Percentiles rank a stretch among this genome's conserved stretches.
Conservation (phyloP, 2,113 vertebrate genomes). For the Psittacus erithacus region DNA sequence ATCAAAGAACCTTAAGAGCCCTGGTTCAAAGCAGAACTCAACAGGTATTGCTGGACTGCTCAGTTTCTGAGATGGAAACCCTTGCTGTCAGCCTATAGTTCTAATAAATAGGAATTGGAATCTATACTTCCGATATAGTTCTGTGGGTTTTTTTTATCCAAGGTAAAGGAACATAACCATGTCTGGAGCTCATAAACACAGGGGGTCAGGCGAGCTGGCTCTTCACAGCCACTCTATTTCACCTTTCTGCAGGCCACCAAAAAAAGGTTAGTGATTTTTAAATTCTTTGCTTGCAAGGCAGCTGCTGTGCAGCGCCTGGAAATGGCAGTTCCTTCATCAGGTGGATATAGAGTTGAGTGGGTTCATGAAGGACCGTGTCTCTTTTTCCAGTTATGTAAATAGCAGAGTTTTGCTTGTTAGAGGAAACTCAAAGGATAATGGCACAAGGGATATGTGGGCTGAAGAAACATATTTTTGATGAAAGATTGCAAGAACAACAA, state of each 20-base stretch:
- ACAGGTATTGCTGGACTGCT: neutral
- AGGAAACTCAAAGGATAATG: neutral
- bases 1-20: neutral
- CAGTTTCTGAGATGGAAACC: neutral
- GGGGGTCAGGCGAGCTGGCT: neutral
- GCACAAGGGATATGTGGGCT: neutral
- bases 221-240: neutral
- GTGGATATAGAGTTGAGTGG: neutral
- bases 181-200: neutral
- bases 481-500: neutral
- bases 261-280: neutral
- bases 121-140: neutral
- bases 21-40: neutral
- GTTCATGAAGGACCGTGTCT: neutral
- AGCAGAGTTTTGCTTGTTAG: neutral
- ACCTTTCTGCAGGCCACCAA: neutral
- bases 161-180: neutral
- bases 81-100: neutral
- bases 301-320: neutral
- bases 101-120: neutral
- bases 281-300: neutral
- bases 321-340: neutral
- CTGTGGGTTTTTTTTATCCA: neutral
- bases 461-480: neutral
- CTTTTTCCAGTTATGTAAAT: neutral